A percentile compares a stretch with the other conserved stretches of the same genome.
These are phyloP conservation scores for Balanococcus diminutus DNA, from an alignment of 2,888 invertebrate species.

Conservation along the genomic window DNA sequence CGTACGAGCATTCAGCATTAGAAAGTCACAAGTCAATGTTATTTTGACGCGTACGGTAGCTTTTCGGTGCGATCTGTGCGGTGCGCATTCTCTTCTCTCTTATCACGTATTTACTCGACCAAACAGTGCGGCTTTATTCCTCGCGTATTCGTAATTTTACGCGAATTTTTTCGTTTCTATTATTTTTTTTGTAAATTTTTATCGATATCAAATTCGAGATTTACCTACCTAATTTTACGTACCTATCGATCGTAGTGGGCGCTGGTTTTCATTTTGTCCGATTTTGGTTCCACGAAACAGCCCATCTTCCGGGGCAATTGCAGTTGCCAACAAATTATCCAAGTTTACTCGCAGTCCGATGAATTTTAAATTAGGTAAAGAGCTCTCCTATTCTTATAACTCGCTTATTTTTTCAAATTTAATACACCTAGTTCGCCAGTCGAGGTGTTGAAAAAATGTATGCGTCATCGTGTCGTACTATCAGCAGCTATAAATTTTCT, in stretches of 20 bases:
- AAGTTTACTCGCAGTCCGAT: neutral
- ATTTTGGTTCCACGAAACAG: too few species aligned
- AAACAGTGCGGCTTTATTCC: neutral
- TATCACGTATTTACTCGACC: neutral
- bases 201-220: too few species aligned
- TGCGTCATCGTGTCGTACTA: neutral
- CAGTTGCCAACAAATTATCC: neutral
- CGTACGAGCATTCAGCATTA: neutral
- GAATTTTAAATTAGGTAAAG: neutral
- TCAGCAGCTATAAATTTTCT: neutral
- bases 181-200: neutral
- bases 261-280: too few species aligned
- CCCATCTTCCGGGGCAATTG: too few species aligned
- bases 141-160: neutral
- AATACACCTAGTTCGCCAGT: neutral
- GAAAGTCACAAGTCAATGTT: constrained; percentile 39
- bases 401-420: neutral
- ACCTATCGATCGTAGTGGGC: too few species aligned
- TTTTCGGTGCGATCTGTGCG: neutral
- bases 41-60: constrained; percentile 18
- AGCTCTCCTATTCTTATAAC: neutral
- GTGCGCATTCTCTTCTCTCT: neutral
- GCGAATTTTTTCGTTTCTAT: neutral
- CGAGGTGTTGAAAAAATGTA: neutral
- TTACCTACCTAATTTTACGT: too few species aligned